Conservation (phyloP, 2,797 vertebrate species). For the Euphonia xanthogaster region DNA sequence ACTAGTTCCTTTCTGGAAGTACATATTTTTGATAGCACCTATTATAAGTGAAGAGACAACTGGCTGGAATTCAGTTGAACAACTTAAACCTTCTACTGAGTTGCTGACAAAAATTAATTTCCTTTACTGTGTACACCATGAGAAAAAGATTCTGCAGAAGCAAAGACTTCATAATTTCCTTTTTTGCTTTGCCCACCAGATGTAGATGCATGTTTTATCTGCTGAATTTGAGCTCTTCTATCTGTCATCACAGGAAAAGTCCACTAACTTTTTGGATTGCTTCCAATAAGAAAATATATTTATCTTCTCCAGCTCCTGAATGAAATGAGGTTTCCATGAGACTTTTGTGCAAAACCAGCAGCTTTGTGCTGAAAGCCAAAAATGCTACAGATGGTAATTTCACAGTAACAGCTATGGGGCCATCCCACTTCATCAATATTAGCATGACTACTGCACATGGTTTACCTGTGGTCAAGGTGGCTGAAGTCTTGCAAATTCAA, state of each 20-base stretch:
- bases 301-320: background rate
- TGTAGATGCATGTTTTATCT: slow-evolving; percentile 13
- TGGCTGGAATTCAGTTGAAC: slow-evolving; percentile 1
- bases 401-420: background rate
- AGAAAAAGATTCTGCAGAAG: slow-evolving; percentile 6
- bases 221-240: background rate
- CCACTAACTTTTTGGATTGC: background rate
- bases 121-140: background rate
- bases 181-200: slow-evolving; percentile 3
- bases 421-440: background rate
- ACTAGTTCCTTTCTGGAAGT: slow-evolving; percentile 8
- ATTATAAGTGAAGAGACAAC: background rate
- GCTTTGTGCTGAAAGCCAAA: background rate
- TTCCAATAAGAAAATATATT: slow-evolving; percentile 20
- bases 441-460: background rate
- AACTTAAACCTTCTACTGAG: slow-evolving; percentile 5
- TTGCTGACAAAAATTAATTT: slow-evolving; percentile 13
- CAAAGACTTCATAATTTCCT: background rate
- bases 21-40: background rate
- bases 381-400: background rate
- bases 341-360: background rate
- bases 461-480: slow-evolving; percentile 94
- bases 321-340: background rate
- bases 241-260: background rate
- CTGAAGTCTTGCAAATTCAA: slow-evolving; percentile 96